Evolutionary conservation across 2,888 invertebrate genomes (phyloP).

Genomic region (Steinernema carpocapsae): DNA sequence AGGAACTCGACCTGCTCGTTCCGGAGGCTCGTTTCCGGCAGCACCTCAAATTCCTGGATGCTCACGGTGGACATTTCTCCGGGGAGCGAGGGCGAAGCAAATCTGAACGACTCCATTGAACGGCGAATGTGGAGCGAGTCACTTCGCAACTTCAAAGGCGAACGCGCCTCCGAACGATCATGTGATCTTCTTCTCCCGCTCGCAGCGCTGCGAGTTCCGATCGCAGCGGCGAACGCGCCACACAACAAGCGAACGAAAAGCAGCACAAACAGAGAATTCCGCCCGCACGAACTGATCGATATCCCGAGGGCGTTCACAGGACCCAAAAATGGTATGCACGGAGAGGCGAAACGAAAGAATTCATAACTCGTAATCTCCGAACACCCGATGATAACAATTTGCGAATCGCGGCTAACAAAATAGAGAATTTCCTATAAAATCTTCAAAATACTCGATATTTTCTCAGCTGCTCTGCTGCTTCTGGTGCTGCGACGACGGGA

Average conservation of each 20-base stretch:
- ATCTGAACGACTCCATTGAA: constrained; percentile 26
- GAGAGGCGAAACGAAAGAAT: constrained; percentile 4
- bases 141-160: too few relatives aligned
- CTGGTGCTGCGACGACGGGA: constrained; percentile 6
- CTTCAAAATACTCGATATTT: neutral
- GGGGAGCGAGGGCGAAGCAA: too few relatives aligned
- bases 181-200: neutral
- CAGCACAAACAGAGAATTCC: neutral
- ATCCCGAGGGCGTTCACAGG: constrained; percentile 4
- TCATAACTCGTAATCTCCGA: constrained; percentile 31
- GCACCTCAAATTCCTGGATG: constrained; percentile 57
- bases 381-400: constrained; percentile 26
- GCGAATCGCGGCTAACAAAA: constrained; percentile 16
- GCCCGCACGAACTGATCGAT: constrained; percentile 13
- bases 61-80: neutral
- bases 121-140: too few relatives aligned
- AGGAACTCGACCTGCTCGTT: constrained; percentile 62
- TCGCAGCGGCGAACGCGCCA: constrained; percentile 6
- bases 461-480: constrained; percentile 17
- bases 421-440: neutral
- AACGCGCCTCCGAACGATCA: constrained; percentile 10
- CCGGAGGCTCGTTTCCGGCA: constrained; percentile 62
- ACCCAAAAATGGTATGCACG: neutral
- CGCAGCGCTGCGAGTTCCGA: neutral
- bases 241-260: constrained; percentile 7